These are phyloP conservation scores for Ennomos quercinarius DNA, from an alignment of 2,888 invertebrate species.

Conservation along the genomic window DNA sequence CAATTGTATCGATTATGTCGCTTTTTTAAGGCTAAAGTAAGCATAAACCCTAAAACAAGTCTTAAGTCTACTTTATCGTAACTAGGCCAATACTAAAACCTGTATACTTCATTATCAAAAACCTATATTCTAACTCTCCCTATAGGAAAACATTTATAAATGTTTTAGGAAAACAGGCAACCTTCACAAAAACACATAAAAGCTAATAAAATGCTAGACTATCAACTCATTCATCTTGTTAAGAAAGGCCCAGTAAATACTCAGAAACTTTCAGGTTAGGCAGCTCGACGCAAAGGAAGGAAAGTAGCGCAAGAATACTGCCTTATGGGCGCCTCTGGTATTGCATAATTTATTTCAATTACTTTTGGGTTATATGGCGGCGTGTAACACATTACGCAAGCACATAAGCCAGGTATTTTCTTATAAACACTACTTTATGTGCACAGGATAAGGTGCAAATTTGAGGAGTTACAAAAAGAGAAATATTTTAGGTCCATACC, in stretches of 20 bases:
- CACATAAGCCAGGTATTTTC: neutral
- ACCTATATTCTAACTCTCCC: no score
- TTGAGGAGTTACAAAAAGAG: no score
- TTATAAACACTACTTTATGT: no score
- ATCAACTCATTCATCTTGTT: slow-evolving; percentile 16
- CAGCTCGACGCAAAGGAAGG: slow-evolving; percentile 13
- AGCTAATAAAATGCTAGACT: slow-evolving; percentile 1
- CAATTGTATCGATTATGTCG: no score
- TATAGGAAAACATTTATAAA: no score
- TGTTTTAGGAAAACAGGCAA: neutral
- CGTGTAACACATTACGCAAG: slow-evolving; percentile 1
- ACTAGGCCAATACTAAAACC: no score
- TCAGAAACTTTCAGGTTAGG: slow-evolving; percentile 11
- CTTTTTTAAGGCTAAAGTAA: no score
- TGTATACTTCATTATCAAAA: no score
- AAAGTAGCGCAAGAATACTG: slow-evolving; percentile 10
- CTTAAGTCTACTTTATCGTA: no score
- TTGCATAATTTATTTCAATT: slow-evolving; percentile 30
- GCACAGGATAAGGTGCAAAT: no score
- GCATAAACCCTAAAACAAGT: no score
- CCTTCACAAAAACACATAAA: slow-evolving; percentile 4
- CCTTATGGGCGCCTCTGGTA: slow-evolving; percentile 13
- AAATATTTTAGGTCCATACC: no score
- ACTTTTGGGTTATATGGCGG: slow-evolving; percentile 17
- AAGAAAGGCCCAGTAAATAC: slow-evolving; percentile 16